Conservation (phyloP, 2,113 vertebrate genomes). For the Neomonachus schauinslandi region DNA sequence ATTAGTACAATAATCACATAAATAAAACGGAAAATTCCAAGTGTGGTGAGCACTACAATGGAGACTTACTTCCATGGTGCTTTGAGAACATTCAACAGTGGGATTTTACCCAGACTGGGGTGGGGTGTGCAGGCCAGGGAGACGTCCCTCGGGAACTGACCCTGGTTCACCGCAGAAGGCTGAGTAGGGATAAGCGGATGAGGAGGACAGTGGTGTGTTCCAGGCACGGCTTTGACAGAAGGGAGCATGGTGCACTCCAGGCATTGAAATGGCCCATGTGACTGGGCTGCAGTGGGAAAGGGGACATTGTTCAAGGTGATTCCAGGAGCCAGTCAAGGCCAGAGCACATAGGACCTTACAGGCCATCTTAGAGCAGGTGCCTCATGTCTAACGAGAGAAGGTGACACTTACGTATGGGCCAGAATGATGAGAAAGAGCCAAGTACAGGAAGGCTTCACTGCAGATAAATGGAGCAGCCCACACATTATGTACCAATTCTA, state of each 20-base stretch:
- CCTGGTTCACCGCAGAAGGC: background rate
- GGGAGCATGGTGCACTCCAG: too few relatives aligned
- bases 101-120: background rate
- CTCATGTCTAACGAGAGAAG: background rate
- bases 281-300: background rate
- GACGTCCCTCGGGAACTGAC: background rate
- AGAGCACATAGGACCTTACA: background rate
- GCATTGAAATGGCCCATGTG: background rate
- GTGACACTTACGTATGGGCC: background rate
- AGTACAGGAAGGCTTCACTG: background rate
- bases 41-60: background rate
- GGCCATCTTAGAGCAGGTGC: background rate
- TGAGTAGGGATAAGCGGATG: background rate
- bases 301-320: background rate
- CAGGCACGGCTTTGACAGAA: background rate
- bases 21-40: background rate
- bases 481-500: rapidly evolving
- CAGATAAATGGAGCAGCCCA: background rate
- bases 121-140: background rate
- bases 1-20: background rate
- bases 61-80: background rate
- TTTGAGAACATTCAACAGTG: background rate
- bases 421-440: background rate
- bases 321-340: background rate
- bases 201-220: background rate